phyloP scores from a whole-genome alignment of 2,888 invertebrate species.

The Synanthedon formicaeformis region DNA sequence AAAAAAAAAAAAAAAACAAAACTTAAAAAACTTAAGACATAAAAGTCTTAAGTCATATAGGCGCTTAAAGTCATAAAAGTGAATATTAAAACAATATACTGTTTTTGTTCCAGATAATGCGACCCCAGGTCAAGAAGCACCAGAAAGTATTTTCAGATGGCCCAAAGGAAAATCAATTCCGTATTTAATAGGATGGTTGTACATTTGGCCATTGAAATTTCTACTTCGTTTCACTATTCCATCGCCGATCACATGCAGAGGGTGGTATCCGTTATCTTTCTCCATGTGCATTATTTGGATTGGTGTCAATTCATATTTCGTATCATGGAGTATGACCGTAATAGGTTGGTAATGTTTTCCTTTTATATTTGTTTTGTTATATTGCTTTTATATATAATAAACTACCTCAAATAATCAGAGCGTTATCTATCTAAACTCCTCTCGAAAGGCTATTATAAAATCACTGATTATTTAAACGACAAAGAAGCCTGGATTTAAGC shows the following conservation, averaged over 20 bases:
- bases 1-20: no score
- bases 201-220: conserved; percentile 78
- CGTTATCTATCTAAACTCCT: no score
- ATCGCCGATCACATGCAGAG: conserved; percentile 72
- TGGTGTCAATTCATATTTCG: conserved; percentile 84
- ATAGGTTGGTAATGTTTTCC: conserved; percentile 74
- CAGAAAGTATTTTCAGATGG: conserved; percentile 49
- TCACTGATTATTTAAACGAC: no score
- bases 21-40: no score
- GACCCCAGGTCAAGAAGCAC: conserved; percentile 2
- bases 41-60: no score
- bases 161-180: conserved; percentile 38
- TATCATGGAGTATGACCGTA: conserved; percentile 92
- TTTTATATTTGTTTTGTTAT: no score
- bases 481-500: no score
- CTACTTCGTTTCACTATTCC: conserved; percentile 78
- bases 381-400: no score
- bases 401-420: no score
- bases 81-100: no score
- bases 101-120: conserved; percentile 3
- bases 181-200: conserved; percentile 73
- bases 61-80: no score
- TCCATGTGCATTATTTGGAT: conserved; percentile 90
- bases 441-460: no score
- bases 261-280: conserved; percentile 82